phyloP scores from a whole-genome alignment of 2,797 vertebrate species.

The Leptodactylus fallax region DNA sequence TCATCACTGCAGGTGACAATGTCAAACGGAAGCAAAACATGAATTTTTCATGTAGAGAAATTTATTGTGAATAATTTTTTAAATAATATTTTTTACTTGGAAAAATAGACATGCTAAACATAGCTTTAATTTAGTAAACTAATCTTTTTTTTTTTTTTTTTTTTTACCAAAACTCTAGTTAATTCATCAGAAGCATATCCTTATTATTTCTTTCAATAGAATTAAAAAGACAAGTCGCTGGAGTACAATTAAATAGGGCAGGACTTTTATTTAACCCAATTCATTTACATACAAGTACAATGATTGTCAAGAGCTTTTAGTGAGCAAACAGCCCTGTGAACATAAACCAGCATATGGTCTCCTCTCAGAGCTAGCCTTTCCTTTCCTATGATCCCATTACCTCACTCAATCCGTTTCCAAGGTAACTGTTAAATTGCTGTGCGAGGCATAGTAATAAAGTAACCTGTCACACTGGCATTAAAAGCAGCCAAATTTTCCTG shows the following conservation, averaged over 20 bases:
- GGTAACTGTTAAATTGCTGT: slow-evolving; percentile 87
- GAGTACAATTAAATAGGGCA: slow-evolving; percentile 77
- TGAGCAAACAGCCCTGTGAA: slow-evolving; percentile 74
- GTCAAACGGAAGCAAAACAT: too few species aligned
- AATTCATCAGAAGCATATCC: slow-evolving; percentile 84
- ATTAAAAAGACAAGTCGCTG: slow-evolving; percentile 81
- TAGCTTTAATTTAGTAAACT: neutral
- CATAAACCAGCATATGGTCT: slow-evolving; percentile 83
- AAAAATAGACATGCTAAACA: neutral
- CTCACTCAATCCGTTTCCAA: slow-evolving; percentile 85
- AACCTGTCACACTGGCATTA: slow-evolving; percentile 85
- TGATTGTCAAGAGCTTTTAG: slow-evolving; percentile 72
- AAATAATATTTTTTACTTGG: too few species aligned
- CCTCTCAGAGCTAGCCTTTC: slow-evolving; percentile 74
- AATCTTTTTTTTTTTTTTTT: slow-evolving; percentile 70
- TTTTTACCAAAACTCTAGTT: slow-evolving; percentile 81
- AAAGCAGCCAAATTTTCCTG: slow-evolving; percentile 86
- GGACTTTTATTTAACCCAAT: slow-evolving; percentile 78
- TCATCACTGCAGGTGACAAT: too few species aligned
- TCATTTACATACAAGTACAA: slow-evolving; percentile 76
- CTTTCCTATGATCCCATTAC: slow-evolving; percentile 84
- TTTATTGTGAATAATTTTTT: too few species aligned
- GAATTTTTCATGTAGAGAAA: too few species aligned
- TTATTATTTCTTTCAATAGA: slow-evolving; percentile 79
- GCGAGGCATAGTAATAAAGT: slow-evolving; percentile 86